Evolutionary conservation across 2,888 invertebrate species (phyloP), one percentile per base, ranked within the genome.

Genomic region (Lampropteryx suffumata): DNA sequence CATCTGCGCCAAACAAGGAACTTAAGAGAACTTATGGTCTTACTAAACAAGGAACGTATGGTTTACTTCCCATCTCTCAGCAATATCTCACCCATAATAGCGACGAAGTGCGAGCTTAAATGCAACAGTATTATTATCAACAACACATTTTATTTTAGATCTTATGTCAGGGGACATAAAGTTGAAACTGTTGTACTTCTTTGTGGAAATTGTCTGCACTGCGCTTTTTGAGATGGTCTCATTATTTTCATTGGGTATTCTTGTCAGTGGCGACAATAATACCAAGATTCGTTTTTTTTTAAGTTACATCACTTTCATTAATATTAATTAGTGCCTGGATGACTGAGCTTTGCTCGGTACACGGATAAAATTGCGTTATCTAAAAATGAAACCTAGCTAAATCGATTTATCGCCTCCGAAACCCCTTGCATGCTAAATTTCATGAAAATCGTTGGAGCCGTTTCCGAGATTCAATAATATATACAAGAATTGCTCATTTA

Each of bases 221-320:
- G 53, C 53, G 48, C 53, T 48, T 53, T 48, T 44, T 48, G 44
- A 32, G 27, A 36, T 24, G 10, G 39, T 35, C 37, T 48, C 41
- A 53, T 53, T 49, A 53, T 53, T 53, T 45, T 39, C 44, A 44
- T 48, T 48, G 35, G 39, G 48, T 48, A 48, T 52, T 52, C 47
- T 21, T 44, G 48, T 45, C 48, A 49, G 35, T 28, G 29, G 4
- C 43, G 30, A 52, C 29, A 42, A 52, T 51, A 42, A 42, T 33
- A 45, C 35, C 27, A 14, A 27, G 33, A n/a, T 33, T 40, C 11
- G 30, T 9, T 35, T 36, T 26, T 9, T 1, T 9, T 10, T 9
- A 27, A 33, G 11, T 9, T 12, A n/a, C 24, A 24, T 1, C 24
- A 1, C 24, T 2, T 21, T 21, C 21, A n/a, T 21, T 3, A 21